Evolutionary conservation across 2,888 invertebrate genomes (phyloP).

Genomic region (Stegana nigrithorax): DNA sequence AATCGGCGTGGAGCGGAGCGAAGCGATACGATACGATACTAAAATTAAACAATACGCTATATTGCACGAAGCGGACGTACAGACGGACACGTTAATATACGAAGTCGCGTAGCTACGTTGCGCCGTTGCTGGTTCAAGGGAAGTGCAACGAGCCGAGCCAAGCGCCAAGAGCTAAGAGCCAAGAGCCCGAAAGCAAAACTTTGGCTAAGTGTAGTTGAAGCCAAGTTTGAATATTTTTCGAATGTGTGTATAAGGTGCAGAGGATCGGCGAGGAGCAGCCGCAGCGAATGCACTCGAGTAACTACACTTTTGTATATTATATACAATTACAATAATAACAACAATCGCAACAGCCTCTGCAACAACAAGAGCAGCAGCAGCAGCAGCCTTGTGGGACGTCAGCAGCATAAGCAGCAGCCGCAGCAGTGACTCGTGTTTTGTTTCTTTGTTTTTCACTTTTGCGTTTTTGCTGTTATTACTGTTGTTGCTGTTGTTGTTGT

Average conservation of each 20-base stretch:
- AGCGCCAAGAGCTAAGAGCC: background rate
- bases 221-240: background rate
- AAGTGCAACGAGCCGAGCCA: background rate
- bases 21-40: background rate
- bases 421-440: too few relatives aligned
- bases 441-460: too few relatives aligned
- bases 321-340: background rate
- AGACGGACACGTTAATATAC: background rate
- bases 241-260: too few relatives aligned
- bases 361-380: background rate
- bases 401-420: too few relatives aligned
- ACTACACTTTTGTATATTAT: conserved; percentile 6
- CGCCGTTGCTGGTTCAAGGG: too few relatives aligned
- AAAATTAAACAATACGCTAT: background rate
- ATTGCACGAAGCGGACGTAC: background rate
- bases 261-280: too few relatives aligned
- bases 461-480: too few relatives aligned
- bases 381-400: background rate
- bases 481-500: too few relatives aligned
- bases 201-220: conserved; percentile 5
- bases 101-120: too few relatives aligned
- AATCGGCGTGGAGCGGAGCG: background rate
- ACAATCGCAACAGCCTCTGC: background rate
- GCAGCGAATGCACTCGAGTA: conserved; percentile 10
- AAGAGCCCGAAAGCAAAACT: background rate